Conservation (phyloP, 1,140 invertebrate species). For the Nasonia giraulti region DNA sequence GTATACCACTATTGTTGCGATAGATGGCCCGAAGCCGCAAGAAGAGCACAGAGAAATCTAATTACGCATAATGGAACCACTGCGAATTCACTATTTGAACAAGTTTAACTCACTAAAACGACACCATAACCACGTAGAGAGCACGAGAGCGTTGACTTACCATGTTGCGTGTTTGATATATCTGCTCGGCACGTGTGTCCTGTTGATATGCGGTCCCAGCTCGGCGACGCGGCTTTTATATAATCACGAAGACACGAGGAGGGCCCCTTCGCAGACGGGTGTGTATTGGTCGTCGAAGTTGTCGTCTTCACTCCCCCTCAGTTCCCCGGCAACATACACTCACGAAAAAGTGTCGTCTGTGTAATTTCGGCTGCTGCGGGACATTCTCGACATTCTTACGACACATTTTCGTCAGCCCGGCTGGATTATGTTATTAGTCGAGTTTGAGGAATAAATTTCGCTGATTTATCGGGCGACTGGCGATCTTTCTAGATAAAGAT, state of each 20-base stretch:
- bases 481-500: not conserved
- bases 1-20: too few relatives aligned
- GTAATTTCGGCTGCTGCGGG: slow-evolving; percentile 38
- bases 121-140: not conserved
- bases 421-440: not conserved
- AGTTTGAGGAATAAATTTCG: slow-evolving; percentile 20
- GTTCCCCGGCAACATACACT: not conserved
- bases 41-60: not conserved
- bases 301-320: slow-evolving; percentile 7
- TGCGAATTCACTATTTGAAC: not conserved
- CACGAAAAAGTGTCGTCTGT: not conserved
- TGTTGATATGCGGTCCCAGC: slow-evolving; percentile 35
- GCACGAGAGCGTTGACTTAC: slow-evolving; percentile 46
- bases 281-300: slow-evolving; percentile 3
- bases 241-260: slow-evolving; percentile 39
- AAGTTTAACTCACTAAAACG: not conserved
- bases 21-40: too few relatives aligned
- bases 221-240: slow-evolving; percentile 48
- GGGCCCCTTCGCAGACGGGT: slow-evolving; percentile 5
- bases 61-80: not conserved
- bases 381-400: slow-evolving; percentile 40
- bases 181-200: slow-evolving; percentile 40
- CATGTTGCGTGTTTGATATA: slow-evolving; percentile 30
- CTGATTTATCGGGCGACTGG: slow-evolving; percentile 20
- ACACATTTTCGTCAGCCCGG: slow-evolving; percentile 3